Evolutionary conservation across 2,888 invertebrate genomes (phyloP), one percentile per base, ranked within the genome.

Genomic region (Spilosoma lubricipeda): DNA sequence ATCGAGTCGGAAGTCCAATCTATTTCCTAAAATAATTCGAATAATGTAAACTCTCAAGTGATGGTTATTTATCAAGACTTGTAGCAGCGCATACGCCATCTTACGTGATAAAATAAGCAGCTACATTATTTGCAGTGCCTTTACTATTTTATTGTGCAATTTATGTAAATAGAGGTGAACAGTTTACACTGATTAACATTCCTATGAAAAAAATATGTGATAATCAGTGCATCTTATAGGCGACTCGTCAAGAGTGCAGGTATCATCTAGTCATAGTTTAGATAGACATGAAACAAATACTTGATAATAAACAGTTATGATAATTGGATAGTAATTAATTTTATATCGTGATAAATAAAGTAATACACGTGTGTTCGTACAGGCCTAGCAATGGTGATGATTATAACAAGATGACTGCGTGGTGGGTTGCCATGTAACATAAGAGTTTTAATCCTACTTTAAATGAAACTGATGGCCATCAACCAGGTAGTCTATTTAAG

Each of bases 91-190:
- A 67, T 30, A 67, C 45, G 48, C 52, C 52, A 36, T 39, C 42
- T 23, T 70, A 72, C 68, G 81, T 81, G 72, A 80, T 83, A 85
- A 75, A 69, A 48, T 86, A 85, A 81, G 80, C 80, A 71, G 74
- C 77, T 83, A 82, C 74, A 67, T 81, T 83, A 85, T 87, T 90
- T 90, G 87, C 90, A 90, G 90, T 90, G 90, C 91, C 90, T 90
- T 90, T 86, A 77, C 80, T 78, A 78, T 83, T 72, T 80, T 77
- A 84, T 82, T 85, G 84, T 85, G 84, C 85, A 85, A 80, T 77
- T 82, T 77, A 73, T 84, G 80, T 77, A 79, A 79, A 78, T 82
- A 80, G 76, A 72, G 30, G 67, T 77, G 59, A 81, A 79, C 45
- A 67, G 72, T 72, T 76, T 65, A 82, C 80, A 79, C 86, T 84